A percentile compares a stretch with the other conserved stretches of the same genome.
phyloP scores from a whole-genome alignment of 2,797 vertebrate genomes.

The Sebastes iracundus region DNA sequence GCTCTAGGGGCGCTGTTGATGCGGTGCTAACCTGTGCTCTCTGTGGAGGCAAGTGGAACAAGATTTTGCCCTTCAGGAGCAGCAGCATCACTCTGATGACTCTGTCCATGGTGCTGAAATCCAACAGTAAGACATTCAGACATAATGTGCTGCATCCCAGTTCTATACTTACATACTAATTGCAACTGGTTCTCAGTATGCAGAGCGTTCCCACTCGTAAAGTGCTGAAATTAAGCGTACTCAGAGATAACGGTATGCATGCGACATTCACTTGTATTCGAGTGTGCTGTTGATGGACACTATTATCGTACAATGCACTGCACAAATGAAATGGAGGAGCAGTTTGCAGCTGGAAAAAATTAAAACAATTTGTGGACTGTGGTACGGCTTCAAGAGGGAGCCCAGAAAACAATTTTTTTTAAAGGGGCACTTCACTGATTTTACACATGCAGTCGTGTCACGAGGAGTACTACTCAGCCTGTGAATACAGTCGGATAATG shows the following conservation, averaged over 20 bases:
- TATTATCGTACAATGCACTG: constrained; percentile 32
- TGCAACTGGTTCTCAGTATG: constrained; percentile 38
- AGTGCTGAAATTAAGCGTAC: constrained; percentile 58
- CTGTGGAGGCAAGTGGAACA: constrained; percentile 31
- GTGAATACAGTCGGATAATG: not conserved
- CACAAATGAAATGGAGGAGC: constrained; percentile 27
- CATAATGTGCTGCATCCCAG: not conserved
- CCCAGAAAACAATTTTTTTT: not conserved
- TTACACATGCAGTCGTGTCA: not conserved
- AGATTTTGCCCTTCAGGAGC: constrained; percentile 34
- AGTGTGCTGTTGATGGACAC: constrained; percentile 57
- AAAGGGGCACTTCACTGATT: not conserved
- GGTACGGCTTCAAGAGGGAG: constrained; percentile 8
- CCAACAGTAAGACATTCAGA: not conserved
- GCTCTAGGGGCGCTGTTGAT: constrained; percentile 48
- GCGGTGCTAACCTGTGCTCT: constrained; percentile 48
- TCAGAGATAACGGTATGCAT: constrained; percentile 53
- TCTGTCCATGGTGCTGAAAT: constrained; percentile 73
- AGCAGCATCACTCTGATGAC: not conserved
- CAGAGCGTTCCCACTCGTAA: constrained; percentile 28
- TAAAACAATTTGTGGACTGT: constrained; percentile 30
- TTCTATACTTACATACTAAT: constrained; percentile 8
- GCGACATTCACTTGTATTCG: constrained; percentile 39
- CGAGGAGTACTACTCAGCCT: not conserved
- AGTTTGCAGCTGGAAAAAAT: constrained; percentile 45